Evolutionary conservation across 1,140 invertebrate species (phyloP), one percentile per base, ranked within the genome.

Genomic region (Tetranychus urticae): DNA sequence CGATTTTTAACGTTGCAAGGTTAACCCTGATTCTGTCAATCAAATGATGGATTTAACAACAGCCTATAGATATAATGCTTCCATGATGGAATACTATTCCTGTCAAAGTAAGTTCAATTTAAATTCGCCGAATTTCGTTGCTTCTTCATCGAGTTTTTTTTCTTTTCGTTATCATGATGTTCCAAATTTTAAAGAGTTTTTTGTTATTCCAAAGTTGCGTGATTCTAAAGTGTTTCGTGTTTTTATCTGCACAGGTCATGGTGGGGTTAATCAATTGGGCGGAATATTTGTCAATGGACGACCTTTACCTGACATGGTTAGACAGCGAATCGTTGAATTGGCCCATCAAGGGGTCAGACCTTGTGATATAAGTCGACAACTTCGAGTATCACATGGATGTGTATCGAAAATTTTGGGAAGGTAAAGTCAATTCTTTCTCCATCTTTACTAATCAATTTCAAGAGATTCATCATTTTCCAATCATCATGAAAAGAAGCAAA

Each of bases 71-170:
- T 93, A 93, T 77, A 93, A 91, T 74, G 88, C 91, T 70, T 91
- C 90, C 74, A 92, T 93, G 88, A 92, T 93, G 88, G 88, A 93
- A 77, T 93, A 92, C 77, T 93, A 93, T 71, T 91, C 88, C 71
- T 93, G 88, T 91, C 83, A 90, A 85, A 56, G 55, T 56, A 36
- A 56, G 55, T 56, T 56, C 33, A 3, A 7, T 46, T n/a, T 3
- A n/a, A 0, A n/a, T 47, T 47, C 23, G 7, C 3, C 12, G 7
- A 47, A n/a, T 14, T 14, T 0, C 23, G 23, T 23, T 23, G 23
- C 23, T 23, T 23, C 23, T 23, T 23, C 23, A 23, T 23, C 23
- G 10, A 42, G 39, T 42, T 42, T 42, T 42, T 42, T 42, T 42
- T 10, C 39, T 42, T 42, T 42, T 10, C 5, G 10, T 42, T 10